A percentile compares a stretch with the other conserved stretches of the same genome.
Evolutionary conservation across 2,888 invertebrate species (phyloP).

Genomic region (Rutpela maculata): DNA sequence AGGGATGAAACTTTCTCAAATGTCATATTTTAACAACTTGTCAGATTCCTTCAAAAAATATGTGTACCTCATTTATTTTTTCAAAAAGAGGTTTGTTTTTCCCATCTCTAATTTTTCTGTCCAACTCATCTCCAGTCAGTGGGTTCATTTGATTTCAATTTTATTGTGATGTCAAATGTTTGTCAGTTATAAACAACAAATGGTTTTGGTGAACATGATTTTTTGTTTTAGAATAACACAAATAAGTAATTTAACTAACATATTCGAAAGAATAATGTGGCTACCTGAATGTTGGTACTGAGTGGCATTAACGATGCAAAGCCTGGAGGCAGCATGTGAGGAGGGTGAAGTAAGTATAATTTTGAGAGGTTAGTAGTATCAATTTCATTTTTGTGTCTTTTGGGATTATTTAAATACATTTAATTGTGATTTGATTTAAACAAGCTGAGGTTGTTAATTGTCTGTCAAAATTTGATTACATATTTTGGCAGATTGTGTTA

Average conservation of each 20-base stretch:
- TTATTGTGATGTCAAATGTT: constrained; percentile 21
- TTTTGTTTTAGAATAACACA: constrained; percentile 30
- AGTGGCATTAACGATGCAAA: constrained; percentile 78
- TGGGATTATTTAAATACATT: background rate
- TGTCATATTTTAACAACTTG: constrained; percentile 65
- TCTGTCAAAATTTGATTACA: constrained; percentile 19
- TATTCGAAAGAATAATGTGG: constrained; percentile 63
- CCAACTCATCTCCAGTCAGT: background rate
- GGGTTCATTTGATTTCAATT: constrained; percentile 10
- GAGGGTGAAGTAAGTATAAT: constrained; percentile 79
- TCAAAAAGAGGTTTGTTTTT: constrained; percentile 3
- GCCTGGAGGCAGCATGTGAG: constrained; percentile 81
- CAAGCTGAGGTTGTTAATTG: background rate
- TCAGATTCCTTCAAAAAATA: constrained; percentile 63
- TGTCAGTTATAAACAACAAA: constrained; percentile 28
- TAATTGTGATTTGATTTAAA: background rate
- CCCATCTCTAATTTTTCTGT: background rate
- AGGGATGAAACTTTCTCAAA: constrained; percentile 59
- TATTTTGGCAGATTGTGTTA: constrained; percentile 13
- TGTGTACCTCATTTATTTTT: constrained; percentile 13
- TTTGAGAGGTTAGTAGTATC: constrained; percentile 4
- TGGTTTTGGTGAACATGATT: constrained; percentile 19
- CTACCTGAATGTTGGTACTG: constrained; percentile 73
- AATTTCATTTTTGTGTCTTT: background rate
- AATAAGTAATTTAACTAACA: constrained; percentile 37